Evolutionary conservation across 2,797 vertebrate genomes (phyloP).

Genomic region (Bufotes viridis): DNA sequence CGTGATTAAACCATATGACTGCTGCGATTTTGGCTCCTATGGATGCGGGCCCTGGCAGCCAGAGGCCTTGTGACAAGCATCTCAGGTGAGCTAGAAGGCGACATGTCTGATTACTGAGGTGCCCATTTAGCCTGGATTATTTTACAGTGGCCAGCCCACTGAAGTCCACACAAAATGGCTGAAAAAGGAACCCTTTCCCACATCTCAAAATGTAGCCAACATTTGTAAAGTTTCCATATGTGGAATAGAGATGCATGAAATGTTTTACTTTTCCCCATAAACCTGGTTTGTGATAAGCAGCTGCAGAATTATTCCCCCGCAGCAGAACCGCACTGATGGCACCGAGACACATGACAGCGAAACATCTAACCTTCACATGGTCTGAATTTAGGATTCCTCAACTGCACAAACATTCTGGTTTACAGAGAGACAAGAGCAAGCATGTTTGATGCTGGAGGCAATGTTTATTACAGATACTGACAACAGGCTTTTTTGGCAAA

Average conservation of each 20-base stretch:
- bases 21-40: too few relatives aligned
- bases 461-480: conserved; percentile 74
- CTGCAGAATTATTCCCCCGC: not conserved
- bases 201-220: not conserved
- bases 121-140: too few relatives aligned
- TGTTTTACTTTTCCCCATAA: not conserved
- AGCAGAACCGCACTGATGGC: not conserved
- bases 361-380: not conserved
- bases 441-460: conserved; percentile 73
- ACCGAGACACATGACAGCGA: not conserved
- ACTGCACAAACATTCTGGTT: conserved; percentile 65
- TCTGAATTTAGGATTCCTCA: not conserved
- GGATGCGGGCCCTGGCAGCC: too few relatives aligned
- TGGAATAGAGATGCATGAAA: not conserved
- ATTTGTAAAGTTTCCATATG: not conserved
- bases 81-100: too few relatives aligned
- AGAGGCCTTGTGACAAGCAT: too few relatives aligned
- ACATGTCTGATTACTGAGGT: too few relatives aligned
- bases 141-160: too few relatives aligned
- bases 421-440: conserved; percentile 65
- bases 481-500: conserved; percentile 81
- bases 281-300: not conserved
- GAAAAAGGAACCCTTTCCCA: not conserved
- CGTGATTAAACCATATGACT: too few relatives aligned
- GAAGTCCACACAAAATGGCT: not conserved